A percentile compares a stretch with the other conserved stretches of the same genome.
These are phyloP conservation scores for Caenorhabditis doughertyi DNA, from an alignment of 2,888 invertebrate genomes.

Conservation along the genomic window DNA sequence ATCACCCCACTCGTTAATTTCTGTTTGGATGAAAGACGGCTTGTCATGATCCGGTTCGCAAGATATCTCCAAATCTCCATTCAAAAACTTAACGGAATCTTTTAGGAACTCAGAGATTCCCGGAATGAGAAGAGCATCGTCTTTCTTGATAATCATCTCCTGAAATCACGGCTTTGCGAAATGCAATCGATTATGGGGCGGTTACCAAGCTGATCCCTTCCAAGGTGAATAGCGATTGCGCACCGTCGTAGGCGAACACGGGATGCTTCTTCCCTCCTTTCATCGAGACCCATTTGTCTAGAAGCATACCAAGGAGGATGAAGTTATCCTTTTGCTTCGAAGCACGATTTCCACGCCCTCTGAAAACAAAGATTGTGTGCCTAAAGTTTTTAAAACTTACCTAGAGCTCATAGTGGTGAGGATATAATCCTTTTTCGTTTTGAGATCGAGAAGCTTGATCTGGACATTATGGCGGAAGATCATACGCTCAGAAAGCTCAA, in stretches of 20 bases:
- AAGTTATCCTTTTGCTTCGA: slow-evolving; percentile 59
- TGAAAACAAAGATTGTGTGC: slow-evolving; percentile 5
- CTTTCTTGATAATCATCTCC: slow-evolving; percentile 29
- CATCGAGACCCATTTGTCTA: slow-evolving; percentile 17
- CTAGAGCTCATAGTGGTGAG: slow-evolving; percentile 55
- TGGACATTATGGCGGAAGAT: slow-evolving; percentile 65
- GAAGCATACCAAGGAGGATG: slow-evolving; percentile 28
- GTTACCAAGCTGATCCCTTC: slow-evolving; percentile 55
- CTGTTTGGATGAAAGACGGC: slow-evolving; percentile 54
- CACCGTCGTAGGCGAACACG: slow-evolving; percentile 58
- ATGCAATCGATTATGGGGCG: too few species aligned
- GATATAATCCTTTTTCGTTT: slow-evolving; percentile 54
- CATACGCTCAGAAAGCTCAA: slow-evolving; percentile 24
- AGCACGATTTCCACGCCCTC: slow-evolving; percentile 60
- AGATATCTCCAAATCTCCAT: slow-evolving; percentile 45
- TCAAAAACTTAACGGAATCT: slow-evolving; percentile 53
- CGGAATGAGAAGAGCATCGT: slow-evolving; percentile 31
- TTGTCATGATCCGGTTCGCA: slow-evolving; percentile 58
- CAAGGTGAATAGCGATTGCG: slow-evolving; percentile 51
- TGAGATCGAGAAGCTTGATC: slow-evolving; percentile 48
- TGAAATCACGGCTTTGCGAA: neutral
- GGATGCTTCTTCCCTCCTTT: slow-evolving; percentile 3
- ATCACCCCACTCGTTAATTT: slow-evolving; percentile 59
- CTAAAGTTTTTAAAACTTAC: neutral
- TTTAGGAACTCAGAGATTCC: slow-evolving; percentile 47